phyloP scores from a whole-genome alignment of 2,797 vertebrate genomes.

The Philypnodon macrostomus region DNA sequence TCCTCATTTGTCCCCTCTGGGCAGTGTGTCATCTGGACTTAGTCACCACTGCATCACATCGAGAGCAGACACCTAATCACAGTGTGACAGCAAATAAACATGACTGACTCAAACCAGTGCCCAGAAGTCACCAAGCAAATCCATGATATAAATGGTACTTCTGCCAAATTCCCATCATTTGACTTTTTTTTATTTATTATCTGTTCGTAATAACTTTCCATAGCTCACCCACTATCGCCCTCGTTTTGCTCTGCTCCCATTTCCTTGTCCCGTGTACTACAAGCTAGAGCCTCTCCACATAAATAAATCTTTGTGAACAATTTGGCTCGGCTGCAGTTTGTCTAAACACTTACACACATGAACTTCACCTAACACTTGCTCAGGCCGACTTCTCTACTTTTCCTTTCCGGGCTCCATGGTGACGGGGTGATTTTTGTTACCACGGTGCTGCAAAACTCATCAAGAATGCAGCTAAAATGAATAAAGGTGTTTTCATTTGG shows the following conservation, averaged over 20 bases:
- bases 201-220: conserved; percentile 78
- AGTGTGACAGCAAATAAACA: conserved; percentile 62
- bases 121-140: conserved; percentile 44
- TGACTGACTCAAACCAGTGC: conserved; percentile 58
- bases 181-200: conserved; percentile 69
- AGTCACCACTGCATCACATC: conserved; percentile 55
- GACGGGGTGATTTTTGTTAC: conserved; percentile 4
- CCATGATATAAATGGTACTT: conserved; percentile 48
- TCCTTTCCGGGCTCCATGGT: conserved; percentile 19
- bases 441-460: not conserved
- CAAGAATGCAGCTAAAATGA: not conserved
- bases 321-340: conserved; percentile 67
- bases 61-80: conserved; percentile 52
- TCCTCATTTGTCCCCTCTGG: conserved; percentile 63
- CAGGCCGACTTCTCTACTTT: conserved; percentile 50
- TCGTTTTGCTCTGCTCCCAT: conserved; percentile 45
- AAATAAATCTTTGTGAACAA: conserved; percentile 72
- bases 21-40: conserved; percentile 63
- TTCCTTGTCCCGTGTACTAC: conserved; percentile 68
- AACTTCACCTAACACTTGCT: conserved; percentile 70
- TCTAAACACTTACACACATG: conserved; percentile 64
- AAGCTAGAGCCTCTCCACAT: conserved; percentile 66
- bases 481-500: not conserved
- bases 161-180: conserved; percentile 74
- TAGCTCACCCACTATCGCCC: conserved; percentile 43